Evolutionary conservation across 2,113 vertebrate species (phyloP).

Genomic region (Rhinichthys klamathensis): DNA sequence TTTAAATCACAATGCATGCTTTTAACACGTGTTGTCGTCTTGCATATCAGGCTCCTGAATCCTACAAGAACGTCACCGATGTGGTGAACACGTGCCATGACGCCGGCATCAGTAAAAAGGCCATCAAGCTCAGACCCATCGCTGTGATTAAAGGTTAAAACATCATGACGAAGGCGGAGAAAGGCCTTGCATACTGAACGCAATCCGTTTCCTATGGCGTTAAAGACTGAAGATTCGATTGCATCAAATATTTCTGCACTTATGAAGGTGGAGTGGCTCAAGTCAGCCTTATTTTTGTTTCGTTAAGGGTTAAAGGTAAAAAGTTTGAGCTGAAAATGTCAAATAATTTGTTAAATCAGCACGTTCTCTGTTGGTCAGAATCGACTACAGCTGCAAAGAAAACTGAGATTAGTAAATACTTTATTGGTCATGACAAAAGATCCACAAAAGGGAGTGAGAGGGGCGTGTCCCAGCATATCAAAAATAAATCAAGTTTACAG

Average conservation of each 20-base stretch:
- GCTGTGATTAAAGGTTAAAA: constrained; percentile 96
- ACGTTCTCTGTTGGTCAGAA: neutral
- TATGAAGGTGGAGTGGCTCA: neutral
- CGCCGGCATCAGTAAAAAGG: constrained; percentile 97
- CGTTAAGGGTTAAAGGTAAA: neutral
- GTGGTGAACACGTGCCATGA: constrained; percentile 96
- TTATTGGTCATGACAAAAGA: constrained; percentile 64
- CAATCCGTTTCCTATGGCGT: too few species aligned
- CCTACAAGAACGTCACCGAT: constrained; percentile 97
- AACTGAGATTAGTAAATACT: constrained; percentile 60
- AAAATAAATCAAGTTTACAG: constrained; percentile 51
- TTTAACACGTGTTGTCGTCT: neutral
- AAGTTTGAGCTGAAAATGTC: neutral
- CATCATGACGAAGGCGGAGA: too few species aligned
- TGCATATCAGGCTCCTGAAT: constrained; percentile 87
- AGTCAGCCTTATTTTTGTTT: neutral
- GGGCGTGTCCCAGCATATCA: constrained; percentile 47
- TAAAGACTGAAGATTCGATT: neutral
- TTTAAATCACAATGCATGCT: too few species aligned
- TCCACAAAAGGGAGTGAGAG: constrained; percentile 34
- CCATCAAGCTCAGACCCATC: constrained; percentile 95
- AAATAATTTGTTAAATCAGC: neutral
- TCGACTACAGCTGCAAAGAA: neutral
- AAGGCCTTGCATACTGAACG: too few species aligned
- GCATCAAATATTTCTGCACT: neutral